Evolutionary conservation across 2,113 vertebrate genomes (phyloP).

Genomic region (Centropristis striata): DNA sequence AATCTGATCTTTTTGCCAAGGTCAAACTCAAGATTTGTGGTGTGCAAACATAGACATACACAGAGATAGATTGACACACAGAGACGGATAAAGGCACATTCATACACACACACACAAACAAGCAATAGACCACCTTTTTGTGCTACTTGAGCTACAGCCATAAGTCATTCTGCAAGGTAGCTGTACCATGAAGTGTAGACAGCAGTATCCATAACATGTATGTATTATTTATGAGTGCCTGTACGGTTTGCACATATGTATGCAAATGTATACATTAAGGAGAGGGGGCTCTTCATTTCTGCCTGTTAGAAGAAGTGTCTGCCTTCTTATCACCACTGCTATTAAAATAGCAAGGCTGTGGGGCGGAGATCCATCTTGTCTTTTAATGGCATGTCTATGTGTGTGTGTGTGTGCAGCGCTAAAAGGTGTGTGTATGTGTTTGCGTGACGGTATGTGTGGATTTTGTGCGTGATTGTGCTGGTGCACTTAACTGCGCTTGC

Average conservation of each 20-base stretch:
- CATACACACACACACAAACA: not conserved
- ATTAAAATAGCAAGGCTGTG: conserved; percentile 66
- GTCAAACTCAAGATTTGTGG: conserved; percentile 52
- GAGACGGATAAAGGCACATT: not conserved
- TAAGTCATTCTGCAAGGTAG: conserved; percentile 63
- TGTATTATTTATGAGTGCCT: conserved; percentile 73
- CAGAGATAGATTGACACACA: conserved; percentile 17
- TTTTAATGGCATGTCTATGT: conserved; percentile 49
- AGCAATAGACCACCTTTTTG: conserved; percentile 15
- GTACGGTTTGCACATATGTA: conserved; percentile 35
- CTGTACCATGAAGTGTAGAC: conserved; percentile 54
- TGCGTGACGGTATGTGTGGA: conserved; percentile 9
- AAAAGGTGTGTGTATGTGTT: not conserved
- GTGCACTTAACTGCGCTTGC: conserved; percentile 57
- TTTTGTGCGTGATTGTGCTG: conserved; percentile 37
- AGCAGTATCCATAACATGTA: conserved; percentile 58
- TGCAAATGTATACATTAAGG: conserved; percentile 72
- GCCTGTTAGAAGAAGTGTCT: conserved; percentile 53
- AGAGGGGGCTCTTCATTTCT: conserved; percentile 62
- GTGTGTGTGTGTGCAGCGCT: not conserved
- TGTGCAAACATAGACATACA: conserved; percentile 8
- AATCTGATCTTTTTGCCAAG: conserved; percentile 64
- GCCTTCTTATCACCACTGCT: conserved; percentile 57
- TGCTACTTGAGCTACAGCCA: conserved; percentile 37
- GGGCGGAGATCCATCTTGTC: conserved; percentile 56